A percentile compares a stretch with the other conserved stretches of the same genome.
Conservation (phyloP, 2,797 vertebrate species). For the Onychomys torridus region DNA sequence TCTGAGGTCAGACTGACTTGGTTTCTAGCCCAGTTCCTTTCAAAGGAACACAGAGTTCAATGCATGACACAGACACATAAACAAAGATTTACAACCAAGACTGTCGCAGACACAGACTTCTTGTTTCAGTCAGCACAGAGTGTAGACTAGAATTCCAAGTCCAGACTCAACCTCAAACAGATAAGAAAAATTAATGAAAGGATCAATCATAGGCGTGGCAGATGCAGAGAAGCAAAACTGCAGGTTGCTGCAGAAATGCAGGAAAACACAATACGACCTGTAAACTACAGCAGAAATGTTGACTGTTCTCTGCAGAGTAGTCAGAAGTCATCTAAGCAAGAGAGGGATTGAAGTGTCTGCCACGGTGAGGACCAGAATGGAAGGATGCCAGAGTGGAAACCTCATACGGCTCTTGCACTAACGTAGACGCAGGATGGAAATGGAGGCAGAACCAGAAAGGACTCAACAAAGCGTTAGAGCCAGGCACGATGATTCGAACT, state of each 20-base stretch:
- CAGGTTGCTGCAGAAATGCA: neutral
- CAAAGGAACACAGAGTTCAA: slow-evolving; percentile 66
- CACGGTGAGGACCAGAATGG: neutral
- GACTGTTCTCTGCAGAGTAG: slow-evolving; percentile 26
- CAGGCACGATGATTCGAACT: neutral
- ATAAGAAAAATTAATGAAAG: neutral
- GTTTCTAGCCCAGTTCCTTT: slow-evolving; percentile 66
- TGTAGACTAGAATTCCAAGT: neutral
- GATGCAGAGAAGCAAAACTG: neutral
- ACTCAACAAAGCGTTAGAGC: neutral
- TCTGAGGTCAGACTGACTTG: slow-evolving; percentile 65
- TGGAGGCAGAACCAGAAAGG: neutral
- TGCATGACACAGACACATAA: slow-evolving; percentile 34
- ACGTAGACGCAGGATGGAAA: neutral
- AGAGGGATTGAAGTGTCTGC: neutral
- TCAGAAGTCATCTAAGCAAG: neutral
- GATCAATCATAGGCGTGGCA: neutral
- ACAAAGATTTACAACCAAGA: slow-evolving; percentile 33
- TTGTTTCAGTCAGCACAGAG: neutral
- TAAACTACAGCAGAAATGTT: neutral
- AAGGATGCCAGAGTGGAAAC: neutral
- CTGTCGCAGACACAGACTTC: neutral
- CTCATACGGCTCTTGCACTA: neutral
- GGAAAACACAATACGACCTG: neutral
- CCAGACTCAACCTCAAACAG: neutral